phyloP scores from a whole-genome alignment of 2,113 vertebrate species.

The Ancistrus triradiatus region DNA sequence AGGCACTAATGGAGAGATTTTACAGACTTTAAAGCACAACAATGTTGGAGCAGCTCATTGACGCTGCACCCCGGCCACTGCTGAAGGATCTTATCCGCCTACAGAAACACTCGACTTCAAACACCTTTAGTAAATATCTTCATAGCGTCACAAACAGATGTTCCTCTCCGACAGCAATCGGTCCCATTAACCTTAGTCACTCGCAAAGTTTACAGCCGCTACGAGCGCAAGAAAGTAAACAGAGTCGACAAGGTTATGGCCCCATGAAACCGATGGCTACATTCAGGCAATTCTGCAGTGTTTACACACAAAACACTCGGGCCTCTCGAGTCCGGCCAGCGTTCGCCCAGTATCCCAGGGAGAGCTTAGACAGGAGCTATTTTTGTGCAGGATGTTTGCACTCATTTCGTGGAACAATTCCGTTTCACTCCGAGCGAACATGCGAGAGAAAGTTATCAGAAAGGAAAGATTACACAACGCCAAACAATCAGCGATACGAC shows the following conservation, averaged over 20 bases:
- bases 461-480: not conserved
- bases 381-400: conserved; percentile 18
- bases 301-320: not conserved
- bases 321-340: not conserved
- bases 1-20: not conserved
- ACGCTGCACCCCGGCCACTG: too few relatives aligned
- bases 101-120: not conserved
- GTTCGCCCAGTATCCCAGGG: not conserved
- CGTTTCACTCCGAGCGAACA: not conserved
- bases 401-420: conserved; percentile 4
- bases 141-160: not conserved
- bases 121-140: not conserved
- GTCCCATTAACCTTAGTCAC: not conserved
- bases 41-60: too few relatives aligned
- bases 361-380: conserved; percentile 12
- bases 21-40: too few relatives aligned
- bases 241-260: conserved; percentile 39
- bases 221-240: not conserved
- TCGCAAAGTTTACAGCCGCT: not conserved
- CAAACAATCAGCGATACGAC: too few relatives aligned
- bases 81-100: too few relatives aligned
- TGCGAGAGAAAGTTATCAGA: not conserved
- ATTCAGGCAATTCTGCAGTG: not conserved
- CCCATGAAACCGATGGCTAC: not conserved
- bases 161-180: not conserved